These are phyloP conservation scores for Oophaga sylvatica DNA, from an alignment of 2,797 vertebrate species.

Conservation along the genomic window DNA sequence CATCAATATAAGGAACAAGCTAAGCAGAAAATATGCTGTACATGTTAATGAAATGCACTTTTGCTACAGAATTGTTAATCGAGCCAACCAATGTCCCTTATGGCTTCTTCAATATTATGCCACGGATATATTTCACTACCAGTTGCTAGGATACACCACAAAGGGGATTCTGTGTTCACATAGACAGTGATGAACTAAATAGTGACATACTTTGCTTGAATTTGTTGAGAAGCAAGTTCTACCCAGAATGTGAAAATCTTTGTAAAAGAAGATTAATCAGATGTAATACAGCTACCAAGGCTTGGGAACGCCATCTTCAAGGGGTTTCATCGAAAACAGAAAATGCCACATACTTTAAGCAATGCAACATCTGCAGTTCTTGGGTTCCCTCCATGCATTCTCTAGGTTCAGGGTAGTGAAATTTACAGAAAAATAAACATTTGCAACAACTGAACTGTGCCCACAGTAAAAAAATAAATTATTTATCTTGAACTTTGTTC, in stretches of 20 bases:
- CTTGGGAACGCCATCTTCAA: background rate
- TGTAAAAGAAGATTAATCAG: background rate
- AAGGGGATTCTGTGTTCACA: conserved; percentile 43
- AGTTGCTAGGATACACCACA: conserved; percentile 69
- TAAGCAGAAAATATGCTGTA: background rate
- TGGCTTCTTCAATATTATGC: conserved; percentile 59
- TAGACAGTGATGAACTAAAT: conserved; percentile 60
- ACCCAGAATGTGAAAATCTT: background rate
- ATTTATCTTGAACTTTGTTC: no score
- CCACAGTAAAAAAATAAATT: no score
- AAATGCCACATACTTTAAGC: background rate
- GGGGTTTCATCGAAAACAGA: background rate
- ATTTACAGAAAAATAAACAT: background rate
- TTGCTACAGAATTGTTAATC: conserved; percentile 26
- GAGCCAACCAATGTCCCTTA: conserved; percentile 55
- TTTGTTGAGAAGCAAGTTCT: background rate
- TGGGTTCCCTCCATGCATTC: background rate
- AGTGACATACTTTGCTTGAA: background rate
- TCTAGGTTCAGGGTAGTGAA: background rate
- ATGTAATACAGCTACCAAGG: background rate
- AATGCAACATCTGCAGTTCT: background rate
- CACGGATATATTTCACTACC: conserved; percentile 11
- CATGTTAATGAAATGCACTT: conserved; percentile 9
- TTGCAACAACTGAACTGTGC: background rate
- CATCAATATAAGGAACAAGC: background rate